Evolutionary conservation across 2,113 vertebrate genomes (phyloP), one percentile per base, ranked within the genome.

Genomic region (Catharus fuscescens): DNA sequence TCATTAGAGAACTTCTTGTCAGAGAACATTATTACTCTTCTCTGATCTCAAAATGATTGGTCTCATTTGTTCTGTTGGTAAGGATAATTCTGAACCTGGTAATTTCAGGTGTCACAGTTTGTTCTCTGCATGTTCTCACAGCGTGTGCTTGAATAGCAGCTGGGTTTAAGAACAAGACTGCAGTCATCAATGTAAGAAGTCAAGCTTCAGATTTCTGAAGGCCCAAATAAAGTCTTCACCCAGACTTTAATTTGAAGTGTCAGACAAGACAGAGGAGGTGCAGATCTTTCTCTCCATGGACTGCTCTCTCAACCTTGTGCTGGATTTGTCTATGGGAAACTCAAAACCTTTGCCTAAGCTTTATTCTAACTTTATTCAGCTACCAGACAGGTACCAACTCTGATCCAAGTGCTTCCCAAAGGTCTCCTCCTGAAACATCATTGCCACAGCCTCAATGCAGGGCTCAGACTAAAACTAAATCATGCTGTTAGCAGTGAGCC

Each of bases 51-150:
- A 77, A 86, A 90, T 48, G 67, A 52, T 28, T 52, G 53, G n/a
- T 45, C 31, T 80, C 60, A 79, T 94, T 80, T 82, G 70, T 91
- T 73, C 38, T 70, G 23, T 44, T 36, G 32, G 47, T 44, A 90
- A 73, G 61, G 59, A 60, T 38, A 77, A 57, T 47, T 71, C 74
- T 72, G 77, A 94, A 89, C 65, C 86, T 45, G 59, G 59, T 73
- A 93, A 95, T 90, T 95, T 90, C 67, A 95, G 45, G 40, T 90
- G 89, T 89, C 90, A 94, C 59, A 56, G 36, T 42, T 16, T 87
- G 70, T 80, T 95, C 71, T 52, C 60, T 64, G 36, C 4, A 2
- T n/a, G 34, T 67, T 67, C 57, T 74, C 84, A 67, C 31, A 1
- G 4, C 2, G 3, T 4, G 23, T 60, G 34, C 24, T 64, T 48